These are phyloP conservation scores for Drosophila tropicalis DNA, from an alignment of 1,140 invertebrate species.

Conservation along the genomic window DNA sequence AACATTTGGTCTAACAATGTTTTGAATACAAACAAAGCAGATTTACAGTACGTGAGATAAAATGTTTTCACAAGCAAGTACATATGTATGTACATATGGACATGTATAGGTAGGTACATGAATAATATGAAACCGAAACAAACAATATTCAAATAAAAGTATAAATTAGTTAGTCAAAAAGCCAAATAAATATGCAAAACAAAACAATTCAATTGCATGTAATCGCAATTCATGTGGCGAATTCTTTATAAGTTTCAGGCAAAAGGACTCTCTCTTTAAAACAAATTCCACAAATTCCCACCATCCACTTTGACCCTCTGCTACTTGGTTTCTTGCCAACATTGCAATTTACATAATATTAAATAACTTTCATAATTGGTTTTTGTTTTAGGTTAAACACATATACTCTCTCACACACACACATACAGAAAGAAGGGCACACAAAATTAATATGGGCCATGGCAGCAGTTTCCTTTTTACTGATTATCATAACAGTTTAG, in stretches of 20 bases:
- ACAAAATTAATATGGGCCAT: not conserved
- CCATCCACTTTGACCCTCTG: not conserved
- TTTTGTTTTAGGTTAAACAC: not conserved
- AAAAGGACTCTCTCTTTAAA: not conserved
- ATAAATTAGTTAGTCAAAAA: no score
- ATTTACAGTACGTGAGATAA: no score
- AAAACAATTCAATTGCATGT: no score
- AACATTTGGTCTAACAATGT: no score
- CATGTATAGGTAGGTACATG: no score
- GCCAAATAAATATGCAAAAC: no score
- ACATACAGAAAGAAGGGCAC: not conserved
- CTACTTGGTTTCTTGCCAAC: not conserved
- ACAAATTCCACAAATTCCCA: no score
- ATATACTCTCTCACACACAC: not conserved
- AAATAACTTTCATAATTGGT: conserved; percentile 2
- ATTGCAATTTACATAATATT: conserved; percentile 10
- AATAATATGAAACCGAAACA: no score
- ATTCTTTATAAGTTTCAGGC: not conserved
- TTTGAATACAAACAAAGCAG: no score
- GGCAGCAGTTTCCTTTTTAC: not conserved
- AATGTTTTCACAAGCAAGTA: no score
- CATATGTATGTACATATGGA: no score
- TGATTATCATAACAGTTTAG: not conserved
- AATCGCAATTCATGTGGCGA: not conserved
- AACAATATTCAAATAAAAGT: no score